These are phyloP conservation scores for Calosoma granatense DNA, from an alignment of 1,140 invertebrate genomes.

Conservation along the genomic window DNA sequence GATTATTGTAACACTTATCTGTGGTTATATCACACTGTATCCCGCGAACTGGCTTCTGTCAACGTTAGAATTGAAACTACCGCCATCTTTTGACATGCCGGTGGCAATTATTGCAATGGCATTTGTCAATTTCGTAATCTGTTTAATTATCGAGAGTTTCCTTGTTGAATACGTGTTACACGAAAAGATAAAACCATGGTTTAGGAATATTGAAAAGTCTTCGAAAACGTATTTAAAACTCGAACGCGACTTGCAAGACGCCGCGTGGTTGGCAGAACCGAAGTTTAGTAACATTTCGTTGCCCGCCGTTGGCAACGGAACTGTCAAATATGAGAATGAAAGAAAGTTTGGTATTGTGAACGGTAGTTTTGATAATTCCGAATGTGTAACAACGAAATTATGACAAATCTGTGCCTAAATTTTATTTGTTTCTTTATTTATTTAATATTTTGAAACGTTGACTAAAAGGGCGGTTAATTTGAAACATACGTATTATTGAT, in stretches of 20 bases:
- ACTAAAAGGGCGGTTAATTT: no score
- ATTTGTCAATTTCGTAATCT: conserved; percentile 46
- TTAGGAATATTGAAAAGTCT: conserved; percentile 42
- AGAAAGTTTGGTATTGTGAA: background rate
- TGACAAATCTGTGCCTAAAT: no score
- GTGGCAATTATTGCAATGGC: conserved; percentile 50
- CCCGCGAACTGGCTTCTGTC: conserved; percentile 52
- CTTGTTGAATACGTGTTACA: conserved; percentile 50
- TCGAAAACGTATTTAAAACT: conserved; percentile 44
- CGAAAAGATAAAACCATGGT: conserved; percentile 40
- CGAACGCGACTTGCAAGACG: conserved; percentile 33
- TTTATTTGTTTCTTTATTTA: no score
- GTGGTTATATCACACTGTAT: conserved; percentile 58
- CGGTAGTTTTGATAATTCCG: background rate
- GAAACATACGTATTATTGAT: no score
- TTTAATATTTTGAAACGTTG: no score
- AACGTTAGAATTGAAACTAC: conserved; percentile 55
- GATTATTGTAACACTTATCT: conserved; percentile 49
- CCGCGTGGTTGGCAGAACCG: background rate
- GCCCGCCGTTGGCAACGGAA: background rate
- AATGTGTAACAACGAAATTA: background rate
- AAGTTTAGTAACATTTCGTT: background rate
- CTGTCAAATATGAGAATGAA: background rate
- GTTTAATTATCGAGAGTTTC: conserved; percentile 49
- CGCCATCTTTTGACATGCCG: conserved; percentile 51